phyloP scores from a whole-genome alignment of 2,113 vertebrate genomes.

The Crotalus helleri region DNA sequence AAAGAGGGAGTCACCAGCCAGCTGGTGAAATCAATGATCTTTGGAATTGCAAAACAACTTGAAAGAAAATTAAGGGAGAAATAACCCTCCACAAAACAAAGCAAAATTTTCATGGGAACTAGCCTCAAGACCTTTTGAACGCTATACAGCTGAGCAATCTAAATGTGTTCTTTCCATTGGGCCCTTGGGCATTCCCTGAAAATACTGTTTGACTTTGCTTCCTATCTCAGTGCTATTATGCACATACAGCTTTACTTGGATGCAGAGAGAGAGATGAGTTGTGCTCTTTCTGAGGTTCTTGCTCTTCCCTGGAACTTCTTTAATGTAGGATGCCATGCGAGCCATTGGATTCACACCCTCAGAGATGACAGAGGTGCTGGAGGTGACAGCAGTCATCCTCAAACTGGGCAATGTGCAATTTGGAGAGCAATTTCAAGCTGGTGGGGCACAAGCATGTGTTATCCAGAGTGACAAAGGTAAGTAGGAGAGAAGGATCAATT shows the following conservation, averaged over 20 bases:
- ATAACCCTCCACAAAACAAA: too few species aligned
- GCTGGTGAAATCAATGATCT: not conserved
- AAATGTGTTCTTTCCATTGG: not conserved
- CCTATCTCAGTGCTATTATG: not conserved
- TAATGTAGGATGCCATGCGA: conserved; percentile 70
- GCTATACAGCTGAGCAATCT: not conserved
- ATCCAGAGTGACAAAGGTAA: conserved; percentile 63
- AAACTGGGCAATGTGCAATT: conserved; percentile 74
- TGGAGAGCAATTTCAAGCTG: conserved; percentile 65
- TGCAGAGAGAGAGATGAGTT: not conserved
- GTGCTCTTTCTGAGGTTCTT: too few species aligned
- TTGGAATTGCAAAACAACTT: not conserved
- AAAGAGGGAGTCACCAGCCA: too few species aligned
- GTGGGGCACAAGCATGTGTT: conserved; percentile 64
- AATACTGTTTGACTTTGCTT: not conserved
- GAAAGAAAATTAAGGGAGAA: not conserved
- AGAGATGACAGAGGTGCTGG: conserved; percentile 65
- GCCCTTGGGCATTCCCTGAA: not conserved
- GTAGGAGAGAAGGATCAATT: not conserved
- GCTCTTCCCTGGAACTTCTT: not conserved
- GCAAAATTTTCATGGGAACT: not conserved
- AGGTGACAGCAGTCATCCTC: conserved; percentile 73
- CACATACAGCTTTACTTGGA: not conserved
- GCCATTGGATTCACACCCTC: conserved; percentile 69
- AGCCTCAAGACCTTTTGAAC: not conserved